Conservation (phyloP, 2,113 vertebrate genomes). For the Emberiza fucata region DNA sequence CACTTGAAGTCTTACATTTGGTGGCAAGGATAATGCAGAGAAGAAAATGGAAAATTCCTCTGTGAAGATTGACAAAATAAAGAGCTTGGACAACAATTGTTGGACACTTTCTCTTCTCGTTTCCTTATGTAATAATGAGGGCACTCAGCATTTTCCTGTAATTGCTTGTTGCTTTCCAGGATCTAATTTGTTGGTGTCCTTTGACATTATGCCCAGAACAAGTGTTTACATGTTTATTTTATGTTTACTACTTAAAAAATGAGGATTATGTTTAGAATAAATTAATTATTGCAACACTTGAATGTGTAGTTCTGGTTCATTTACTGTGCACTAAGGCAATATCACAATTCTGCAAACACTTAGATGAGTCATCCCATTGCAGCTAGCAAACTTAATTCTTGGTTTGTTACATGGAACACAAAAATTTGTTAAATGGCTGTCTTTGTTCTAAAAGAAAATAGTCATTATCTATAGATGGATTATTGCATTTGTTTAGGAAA, state of each 20-base stretch:
- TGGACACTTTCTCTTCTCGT: neutral
- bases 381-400: neutral
- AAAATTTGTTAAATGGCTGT: neutral
- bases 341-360: neutral
- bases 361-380: neutral
- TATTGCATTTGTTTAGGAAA: neutral
- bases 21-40: neutral
- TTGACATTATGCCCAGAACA: neutral
- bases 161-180: neutral
- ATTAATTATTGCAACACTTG: neutral
- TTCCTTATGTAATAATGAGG: neutral
- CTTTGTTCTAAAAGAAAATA: neutral
- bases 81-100: neutral
- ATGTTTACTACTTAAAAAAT: neutral
- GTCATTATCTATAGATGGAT: neutral
- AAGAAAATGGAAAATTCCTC: neutral
- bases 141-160: neutral
- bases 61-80: neutral
- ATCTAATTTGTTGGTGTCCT: neutral
- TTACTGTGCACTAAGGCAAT: neutral
- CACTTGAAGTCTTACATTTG: neutral
- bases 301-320: neutral
- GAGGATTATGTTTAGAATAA: neutral
- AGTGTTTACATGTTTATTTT: neutral
- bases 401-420: neutral